Percentiles rank a stretch among this genome's conserved stretches.
phyloP scores from a whole-genome alignment of 2,797 vertebrate species.

The Mastacembelus armatus region DNA sequence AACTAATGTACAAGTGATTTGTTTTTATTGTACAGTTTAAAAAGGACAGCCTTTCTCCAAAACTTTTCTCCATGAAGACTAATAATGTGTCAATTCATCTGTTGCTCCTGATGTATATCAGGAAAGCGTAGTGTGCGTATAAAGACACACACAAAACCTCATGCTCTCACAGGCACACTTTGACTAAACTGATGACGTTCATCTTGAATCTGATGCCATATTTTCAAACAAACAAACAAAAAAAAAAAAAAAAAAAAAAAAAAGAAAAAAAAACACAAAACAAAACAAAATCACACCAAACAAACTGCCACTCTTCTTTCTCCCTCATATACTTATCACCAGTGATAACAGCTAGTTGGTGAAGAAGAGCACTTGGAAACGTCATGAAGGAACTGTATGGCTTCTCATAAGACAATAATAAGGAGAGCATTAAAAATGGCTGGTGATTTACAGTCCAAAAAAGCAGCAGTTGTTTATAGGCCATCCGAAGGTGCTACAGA shows the following conservation, averaged over 20 bases:
- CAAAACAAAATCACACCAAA: conserved; percentile 24
- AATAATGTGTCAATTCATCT: conserved; percentile 21
- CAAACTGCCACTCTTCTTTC: conserved; percentile 19
- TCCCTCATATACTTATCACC: conserved; percentile 34
- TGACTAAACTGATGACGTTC: conserved; percentile 31
- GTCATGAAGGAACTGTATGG: conserved; percentile 51
- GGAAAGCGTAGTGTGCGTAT: conserved; percentile 7
- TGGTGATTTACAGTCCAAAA: conserved; percentile 36
- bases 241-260: background rate
- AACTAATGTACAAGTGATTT: conserved; percentile 41
- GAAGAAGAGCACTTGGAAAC: conserved; percentile 70
- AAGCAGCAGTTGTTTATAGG: conserved; percentile 52
- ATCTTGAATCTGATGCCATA: conserved; percentile 44
- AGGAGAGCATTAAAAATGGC: conserved; percentile 10
- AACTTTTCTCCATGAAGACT: conserved; percentile 27
- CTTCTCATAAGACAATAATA: conserved; percentile 58
- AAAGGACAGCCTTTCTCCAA: conserved; percentile 10
- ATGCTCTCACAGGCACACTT: conserved; percentile 16
- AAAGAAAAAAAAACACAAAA: conserved; percentile 9
- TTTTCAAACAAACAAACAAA: conserved; percentile 5
- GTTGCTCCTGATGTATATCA: conserved; percentile 31
- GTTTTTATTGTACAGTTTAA: conserved; percentile 46
- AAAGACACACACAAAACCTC: conserved; percentile 33
- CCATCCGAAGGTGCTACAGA: conserved; percentile 43
- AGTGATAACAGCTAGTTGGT: conserved; percentile 53